phyloP scores from a whole-genome alignment of 2,888 invertebrate genomes.

The Cybosia mesomella region DNA sequence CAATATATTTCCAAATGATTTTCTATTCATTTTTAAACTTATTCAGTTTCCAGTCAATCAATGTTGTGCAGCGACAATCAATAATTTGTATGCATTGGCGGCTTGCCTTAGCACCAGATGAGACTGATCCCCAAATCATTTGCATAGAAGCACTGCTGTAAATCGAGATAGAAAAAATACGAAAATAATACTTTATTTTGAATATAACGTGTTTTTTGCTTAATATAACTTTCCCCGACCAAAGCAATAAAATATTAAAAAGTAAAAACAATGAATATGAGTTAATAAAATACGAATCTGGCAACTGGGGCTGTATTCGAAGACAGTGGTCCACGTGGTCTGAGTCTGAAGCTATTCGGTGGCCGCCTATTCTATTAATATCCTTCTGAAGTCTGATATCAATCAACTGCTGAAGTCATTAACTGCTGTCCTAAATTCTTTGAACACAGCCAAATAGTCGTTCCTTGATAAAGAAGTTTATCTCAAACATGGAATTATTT shows the following conservation, averaged over 20 bases:
- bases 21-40: not conserved
- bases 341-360: not conserved
- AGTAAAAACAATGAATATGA: not conserved
- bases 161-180: not conserved
- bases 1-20: not conserved
- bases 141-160: not conserved
- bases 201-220: not conserved
- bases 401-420: conserved; percentile 23
- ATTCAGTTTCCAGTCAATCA: not conserved
- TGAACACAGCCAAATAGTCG: conserved; percentile 28
- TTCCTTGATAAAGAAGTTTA: conserved; percentile 34
- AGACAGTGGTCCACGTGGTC: not conserved
- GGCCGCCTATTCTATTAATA: not conserved
- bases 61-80: not conserved
- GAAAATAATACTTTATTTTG: not conserved
- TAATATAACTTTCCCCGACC: not conserved
- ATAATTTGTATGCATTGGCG: not conserved
- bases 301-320: not conserved
- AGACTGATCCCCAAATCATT: not conserved
- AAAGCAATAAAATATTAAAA: not conserved
- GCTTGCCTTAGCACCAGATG: not conserved
- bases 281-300: not conserved
- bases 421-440: conserved; percentile 21
- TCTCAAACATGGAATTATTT: conserved; percentile 39
- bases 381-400: not conserved